phyloP scores from a whole-genome alignment of 2,113 vertebrate species.

The Chloropsis cyanopogon region DNA sequence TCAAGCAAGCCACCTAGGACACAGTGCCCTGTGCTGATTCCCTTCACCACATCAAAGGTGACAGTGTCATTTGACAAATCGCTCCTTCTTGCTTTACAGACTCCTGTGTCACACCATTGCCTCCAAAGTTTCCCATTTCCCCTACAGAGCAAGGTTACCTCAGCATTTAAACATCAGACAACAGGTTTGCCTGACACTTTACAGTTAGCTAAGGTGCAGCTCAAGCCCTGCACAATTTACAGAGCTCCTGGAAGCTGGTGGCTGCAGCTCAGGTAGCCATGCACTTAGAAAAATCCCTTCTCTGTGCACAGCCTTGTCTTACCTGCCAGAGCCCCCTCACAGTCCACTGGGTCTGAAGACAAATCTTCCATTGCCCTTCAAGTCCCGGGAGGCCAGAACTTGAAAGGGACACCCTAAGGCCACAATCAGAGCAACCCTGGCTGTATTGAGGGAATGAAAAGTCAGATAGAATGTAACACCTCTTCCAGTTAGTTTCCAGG shows the following conservation, averaged over 20 bases:
- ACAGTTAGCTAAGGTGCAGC: neutral
- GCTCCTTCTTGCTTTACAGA: neutral
- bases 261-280: neutral
- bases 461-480: neutral
- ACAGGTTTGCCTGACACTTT: neutral
- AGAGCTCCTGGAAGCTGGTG: neutral
- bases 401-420: neutral
- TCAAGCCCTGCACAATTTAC: neutral
- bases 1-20: neutral
- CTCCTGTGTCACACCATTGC: neutral
- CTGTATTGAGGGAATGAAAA: neutral
- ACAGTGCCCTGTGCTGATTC: neutral
- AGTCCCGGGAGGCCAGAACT: neutral
- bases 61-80: neutral
- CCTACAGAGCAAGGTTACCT: neutral
- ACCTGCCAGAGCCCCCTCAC: neutral
- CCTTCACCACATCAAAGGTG: neutral
- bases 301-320: neutral
- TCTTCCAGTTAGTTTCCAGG: neutral
- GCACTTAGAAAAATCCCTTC: neutral
- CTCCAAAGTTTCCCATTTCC: neutral
- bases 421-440: neutral
- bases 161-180: neutral
- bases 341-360: neutral
- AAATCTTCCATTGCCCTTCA: neutral